Percentiles rank a stretch among this genome's conserved stretches.
phyloP scores from a whole-genome alignment of 2,113 vertebrate species.

The Tachuris rubrigastra region DNA sequence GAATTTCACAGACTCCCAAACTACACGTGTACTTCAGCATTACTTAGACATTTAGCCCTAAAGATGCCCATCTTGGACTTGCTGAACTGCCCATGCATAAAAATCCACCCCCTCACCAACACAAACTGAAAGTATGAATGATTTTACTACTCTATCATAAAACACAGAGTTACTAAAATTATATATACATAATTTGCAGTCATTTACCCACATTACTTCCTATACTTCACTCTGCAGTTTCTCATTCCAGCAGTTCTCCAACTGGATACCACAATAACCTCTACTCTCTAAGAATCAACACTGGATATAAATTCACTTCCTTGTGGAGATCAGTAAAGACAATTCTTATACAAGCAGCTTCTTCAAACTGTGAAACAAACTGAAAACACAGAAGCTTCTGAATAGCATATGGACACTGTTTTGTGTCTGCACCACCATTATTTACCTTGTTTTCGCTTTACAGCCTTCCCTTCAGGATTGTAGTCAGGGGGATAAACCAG shows the following conservation, averaged over 20 bases:
- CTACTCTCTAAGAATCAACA: not conserved
- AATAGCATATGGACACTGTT: not conserved
- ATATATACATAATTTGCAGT: not conserved
- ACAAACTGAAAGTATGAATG: not conserved
- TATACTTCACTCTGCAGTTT: not conserved
- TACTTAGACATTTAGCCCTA: not conserved
- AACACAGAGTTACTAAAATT: not conserved
- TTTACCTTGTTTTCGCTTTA: conserved; percentile 81
- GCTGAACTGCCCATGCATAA: not conserved
- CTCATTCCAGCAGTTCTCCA: not conserved
- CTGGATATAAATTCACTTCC: not conserved
- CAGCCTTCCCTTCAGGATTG: conserved; percentile 78
- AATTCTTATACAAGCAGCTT: not conserved
- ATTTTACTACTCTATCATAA: not conserved
- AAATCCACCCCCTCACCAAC: not conserved
- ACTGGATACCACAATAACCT: not conserved
- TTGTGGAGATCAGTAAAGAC: not conserved
- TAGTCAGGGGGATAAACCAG: conserved; percentile 90
- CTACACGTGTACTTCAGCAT: not conserved
- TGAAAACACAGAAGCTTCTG: not conserved
- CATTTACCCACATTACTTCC: not conserved
- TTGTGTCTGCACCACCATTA: not conserved
- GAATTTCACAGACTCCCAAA: not conserved
- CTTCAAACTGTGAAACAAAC: not conserved
- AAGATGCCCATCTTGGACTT: not conserved